Percentiles rank a stretch among this genome's conserved stretches.
These are phyloP conservation scores for Siphlonurus alternatus DNA, from an alignment of 2,888 invertebrate genomes.

Conservation along the genomic window DNA sequence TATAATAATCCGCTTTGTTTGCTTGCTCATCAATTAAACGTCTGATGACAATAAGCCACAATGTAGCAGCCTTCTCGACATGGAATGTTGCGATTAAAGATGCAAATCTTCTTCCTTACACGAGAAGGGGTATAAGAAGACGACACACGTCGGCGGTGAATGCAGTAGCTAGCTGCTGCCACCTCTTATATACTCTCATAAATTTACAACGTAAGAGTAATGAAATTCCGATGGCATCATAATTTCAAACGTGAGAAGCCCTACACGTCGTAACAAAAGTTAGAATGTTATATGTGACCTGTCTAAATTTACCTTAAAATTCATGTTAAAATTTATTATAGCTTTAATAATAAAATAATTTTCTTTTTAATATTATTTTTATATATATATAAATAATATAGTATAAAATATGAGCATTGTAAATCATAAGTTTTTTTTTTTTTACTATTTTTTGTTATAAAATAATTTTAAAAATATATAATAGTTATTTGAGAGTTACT, in stretches of 20 bases:
- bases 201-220: slow-evolving; percentile 13
- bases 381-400: too few species aligned
- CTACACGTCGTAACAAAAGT: not conserved
- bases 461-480: too few species aligned
- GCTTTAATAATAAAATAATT: not conserved
- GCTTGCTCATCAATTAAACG: not conserved
- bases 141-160: not conserved
- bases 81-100: not conserved
- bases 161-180: not conserved
- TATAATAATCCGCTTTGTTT: not conserved
- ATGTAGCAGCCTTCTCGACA: not conserved
- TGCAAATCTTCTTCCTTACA: not conserved
- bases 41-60: not conserved
- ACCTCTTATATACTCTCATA: slow-evolving; percentile 10
- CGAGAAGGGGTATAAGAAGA: not conserved
- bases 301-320: not conserved
- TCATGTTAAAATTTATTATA: not conserved
- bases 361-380: too few species aligned
- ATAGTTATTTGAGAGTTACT: too few species aligned
- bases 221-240: slow-evolving; percentile 15
- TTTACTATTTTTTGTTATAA: too few species aligned
- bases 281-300: not conserved
- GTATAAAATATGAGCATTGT: too few species aligned
- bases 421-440: too few species aligned
- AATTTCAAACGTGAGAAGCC: slow-evolving; percentile 6